Base-by-base conservation (phyloP, 2,888 invertebrate species). In the Chloroclysta siterata region DNA sequence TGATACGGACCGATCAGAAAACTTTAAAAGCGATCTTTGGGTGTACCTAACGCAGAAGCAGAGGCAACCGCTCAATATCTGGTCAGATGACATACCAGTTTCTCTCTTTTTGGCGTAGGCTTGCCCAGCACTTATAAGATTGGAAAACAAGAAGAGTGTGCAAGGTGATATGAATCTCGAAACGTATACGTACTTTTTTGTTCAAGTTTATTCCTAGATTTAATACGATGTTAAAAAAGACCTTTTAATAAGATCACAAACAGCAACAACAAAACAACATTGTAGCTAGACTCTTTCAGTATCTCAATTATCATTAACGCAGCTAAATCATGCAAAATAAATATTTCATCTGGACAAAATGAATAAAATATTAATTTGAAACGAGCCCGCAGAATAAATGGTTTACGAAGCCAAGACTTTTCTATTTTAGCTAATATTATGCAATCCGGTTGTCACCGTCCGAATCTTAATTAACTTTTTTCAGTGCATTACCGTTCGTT, bases 381-480 rank as follows among this genome's bases (percentile, higher is more conserved):
- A 60, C 57, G 65, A 57, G 53, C 57, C 57, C 51, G 60, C 60
- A 28, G 53, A 53, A 53, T 53, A 60, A 60, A 63, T 46, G 56
- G 56, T 65, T 69, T 60, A 57, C 55, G 22, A 68, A 70, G 65
- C 64, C 64, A 64, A 66, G 60, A 69, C 63, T 70, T 72, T 73
- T 72, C 69, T 72, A 71, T 76, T 74, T 70, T 61, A 72, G 71
- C 70, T 72, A 74, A 77, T 68, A 71, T 72, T 71, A 79, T 75
- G 71, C 77, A 68, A 72, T 70, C 61, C 67, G 65, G 68, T 60
- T 66, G 78, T 75, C 75, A 77, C 70, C 70, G 62, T 60, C 56
- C 69, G 63, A 55, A 48, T 64, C 63, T 71, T 70, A 66, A 78
- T 75, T 78, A 73, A 65, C 69, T 69, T 77, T 77, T 76, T 76